Evolutionary conservation across 2,888 invertebrate species (phyloP), one percentile per base, ranked within the genome.

Genomic region (Ectemnius lituratus): DNA sequence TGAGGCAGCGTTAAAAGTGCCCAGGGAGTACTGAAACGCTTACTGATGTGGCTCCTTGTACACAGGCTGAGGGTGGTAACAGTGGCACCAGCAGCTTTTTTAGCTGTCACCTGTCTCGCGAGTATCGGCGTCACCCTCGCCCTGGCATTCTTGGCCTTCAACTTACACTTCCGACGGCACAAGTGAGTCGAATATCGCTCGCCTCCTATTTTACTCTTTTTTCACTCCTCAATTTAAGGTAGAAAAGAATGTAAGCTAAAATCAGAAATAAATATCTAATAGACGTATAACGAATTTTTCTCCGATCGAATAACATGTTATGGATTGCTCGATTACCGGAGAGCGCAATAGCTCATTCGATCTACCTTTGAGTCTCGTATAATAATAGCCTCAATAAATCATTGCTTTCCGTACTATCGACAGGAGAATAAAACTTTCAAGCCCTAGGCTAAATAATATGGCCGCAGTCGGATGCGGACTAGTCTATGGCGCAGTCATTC

Each of bases 351-450:
- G 52, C n/a, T 52, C 52, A 52, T 52, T 52, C 52, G 1, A 1
- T 8, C 52, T 52, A 6, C 16, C 16, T 52, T 16, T 52, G 37
- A 37, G 20, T 13, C n/a, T 11, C 4, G 8, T 6, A 1, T 16
- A 52, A 5, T 16, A 57, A 16, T 13, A 14, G 37, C 23, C 59
- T 16, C n/a, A 16, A 52, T 52, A 52, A 52, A 52, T 52, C 52
- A 52, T 14, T 52, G n/a, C 52, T 52, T 52, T 52, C n/a, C 62
- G 57, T 74, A 58, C 67, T 67, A 68, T 70, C 71, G 86, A 76
- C 92, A 96, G 97, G 90, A 96, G 96, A 79, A 97, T 98, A 90
- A 98, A 98, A 91, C 93, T 98, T 78, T 97, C 97, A 23, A 97
- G 97, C 86, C 98, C 98, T 0, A 95, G 96, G 78, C 92, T 98